Base-by-base conservation (phyloP, 2,888 invertebrate species). In the Rhimphoctona megacephalus region DNA sequence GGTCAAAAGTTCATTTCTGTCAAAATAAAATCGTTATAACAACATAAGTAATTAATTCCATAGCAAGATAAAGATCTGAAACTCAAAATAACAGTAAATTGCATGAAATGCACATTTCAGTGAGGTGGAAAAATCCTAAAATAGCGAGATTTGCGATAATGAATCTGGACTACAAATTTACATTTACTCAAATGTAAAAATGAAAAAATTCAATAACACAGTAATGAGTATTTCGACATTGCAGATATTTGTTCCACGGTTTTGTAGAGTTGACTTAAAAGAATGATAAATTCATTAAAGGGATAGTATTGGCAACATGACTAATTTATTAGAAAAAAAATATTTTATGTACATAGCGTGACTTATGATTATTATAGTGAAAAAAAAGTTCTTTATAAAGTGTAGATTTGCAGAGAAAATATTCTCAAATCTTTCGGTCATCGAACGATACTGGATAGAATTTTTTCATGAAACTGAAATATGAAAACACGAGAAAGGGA, bases 261-360 rank as follows among this genome's bases (percentile, higher is more conserved):
- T 33, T 5, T 2, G 33, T 25, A 25, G 3, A 57, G 9, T 57
- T 22, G 0, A 22, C 8, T 19, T n/a, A 4, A 70, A 49, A 9
- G 9, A 19, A 25, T 6, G 25, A 9, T n/a, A n/a, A 19, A 9
- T 4, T 30, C 8, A 25, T 1, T 30, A 9, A 9, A 43, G 11
- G n/a, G 19, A 70, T 30, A 30, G 6, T 46, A n/a, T 69, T 46
- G 43, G 39, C 73, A 36, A 39, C 52, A 54, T 19, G 17, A 52
- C 30, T 67, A 11, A 46, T 83, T 79, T 67, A 72, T 43, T 79
- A 66, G 57, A 46, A 74, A 84, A 72, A 87, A 81, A 87, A 76
- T 85, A 79, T 73, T 88, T 87, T 89, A 89, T 89, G 88, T 89
- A 89, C 88, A 89, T 52, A 70, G 76, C 30, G 49, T 61, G 61